A percentile compares a stretch with the other conserved stretches of the same genome.
These are phyloP conservation scores for Drosophila monieri DNA, from an alignment of 2,888 invertebrate genomes.

Conservation along the genomic window DNA sequence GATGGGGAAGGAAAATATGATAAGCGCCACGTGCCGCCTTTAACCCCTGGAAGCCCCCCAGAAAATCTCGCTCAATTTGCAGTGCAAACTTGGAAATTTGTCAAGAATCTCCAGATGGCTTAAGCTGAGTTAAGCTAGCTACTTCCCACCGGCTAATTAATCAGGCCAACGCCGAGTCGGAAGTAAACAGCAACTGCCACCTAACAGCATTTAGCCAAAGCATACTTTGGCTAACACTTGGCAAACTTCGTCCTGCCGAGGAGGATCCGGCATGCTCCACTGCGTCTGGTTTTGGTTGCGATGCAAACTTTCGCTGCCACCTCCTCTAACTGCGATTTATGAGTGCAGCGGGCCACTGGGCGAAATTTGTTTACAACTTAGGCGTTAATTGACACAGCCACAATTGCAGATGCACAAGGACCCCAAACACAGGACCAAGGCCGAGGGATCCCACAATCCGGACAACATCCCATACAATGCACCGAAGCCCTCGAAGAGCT, in stretches of 20 bases:
- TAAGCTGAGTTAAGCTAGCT: not conserved
- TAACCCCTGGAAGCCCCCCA: not conserved
- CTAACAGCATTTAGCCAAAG: conserved; percentile 66
- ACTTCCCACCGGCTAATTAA: conserved; percentile 59
- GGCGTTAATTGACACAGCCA: conserved; percentile 74
- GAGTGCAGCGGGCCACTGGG: conserved; percentile 69
- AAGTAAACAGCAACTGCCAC: conserved; percentile 63
- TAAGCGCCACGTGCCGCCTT: conserved; percentile 32
- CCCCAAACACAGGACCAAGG: conserved; percentile 21
- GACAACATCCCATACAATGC: conserved; percentile 35
- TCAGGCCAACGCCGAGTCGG: conserved; percentile 57
- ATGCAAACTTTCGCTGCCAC: conserved; percentile 60
- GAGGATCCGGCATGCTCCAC: not conserved
- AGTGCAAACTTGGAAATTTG: conserved; percentile 38
- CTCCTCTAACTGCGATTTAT: conserved; percentile 72
- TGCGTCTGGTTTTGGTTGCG: conserved; percentile 10
- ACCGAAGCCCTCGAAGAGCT: conserved; percentile 42
- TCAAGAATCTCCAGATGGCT: conserved; percentile 24
- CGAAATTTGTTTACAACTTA: conserved; percentile 78
- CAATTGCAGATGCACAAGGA: conserved; percentile 28
- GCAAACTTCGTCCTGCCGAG: conserved; percentile 32
- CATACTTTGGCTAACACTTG: conserved; percentile 57
- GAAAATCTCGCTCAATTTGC: conserved; percentile 37
- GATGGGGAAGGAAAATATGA: conserved; percentile 21
- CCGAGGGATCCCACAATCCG: conserved; percentile 66